These are phyloP conservation scores for Laupala kohalensis DNA, from an alignment of 1,140 invertebrate species.

Conservation along the genomic window DNA sequence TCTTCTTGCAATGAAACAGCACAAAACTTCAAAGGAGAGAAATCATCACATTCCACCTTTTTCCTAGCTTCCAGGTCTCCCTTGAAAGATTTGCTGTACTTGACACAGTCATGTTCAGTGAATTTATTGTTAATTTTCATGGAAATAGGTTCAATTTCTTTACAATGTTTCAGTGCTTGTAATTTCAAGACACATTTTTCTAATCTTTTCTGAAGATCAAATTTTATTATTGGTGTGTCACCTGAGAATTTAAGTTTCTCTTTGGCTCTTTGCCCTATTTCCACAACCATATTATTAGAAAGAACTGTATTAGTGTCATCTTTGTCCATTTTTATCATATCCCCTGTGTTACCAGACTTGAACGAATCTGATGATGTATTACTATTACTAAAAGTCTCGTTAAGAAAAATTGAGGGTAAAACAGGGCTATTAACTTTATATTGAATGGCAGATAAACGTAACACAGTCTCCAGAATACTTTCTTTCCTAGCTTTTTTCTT, in stretches of 20 bases:
- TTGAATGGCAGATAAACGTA: conserved; percentile 2
- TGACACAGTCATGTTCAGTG: background rate
- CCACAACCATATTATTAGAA: conserved; percentile 2
- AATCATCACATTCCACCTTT: conserved; percentile 14
- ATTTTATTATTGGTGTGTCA: conserved; percentile 14
- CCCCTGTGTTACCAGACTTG: background rate
- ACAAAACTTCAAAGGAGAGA: conserved; percentile 24
- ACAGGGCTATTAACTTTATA: background rate
- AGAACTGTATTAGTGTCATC: background rate
- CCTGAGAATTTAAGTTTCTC: background rate
- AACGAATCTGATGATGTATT: background rate
- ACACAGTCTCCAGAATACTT: conserved; percentile 13
- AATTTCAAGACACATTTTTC: conserved; percentile 19
- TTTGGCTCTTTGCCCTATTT: conserved; percentile 8
- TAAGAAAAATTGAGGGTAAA: background rate
- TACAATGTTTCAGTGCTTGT: background rate
- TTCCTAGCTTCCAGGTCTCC: background rate
- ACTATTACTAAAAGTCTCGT: background rate
- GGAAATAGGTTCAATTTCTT: background rate
- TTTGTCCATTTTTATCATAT: background rate
- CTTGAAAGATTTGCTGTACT: background rate
- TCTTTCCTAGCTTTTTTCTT: conserved; percentile 4
- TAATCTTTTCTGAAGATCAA: conserved; percentile 16
- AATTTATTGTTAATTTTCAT: background rate
- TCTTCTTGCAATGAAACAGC: conserved; percentile 20